Base-by-base conservation (phyloP, 1,140 invertebrate species). In the Ruditapes philippinarum region DNA sequence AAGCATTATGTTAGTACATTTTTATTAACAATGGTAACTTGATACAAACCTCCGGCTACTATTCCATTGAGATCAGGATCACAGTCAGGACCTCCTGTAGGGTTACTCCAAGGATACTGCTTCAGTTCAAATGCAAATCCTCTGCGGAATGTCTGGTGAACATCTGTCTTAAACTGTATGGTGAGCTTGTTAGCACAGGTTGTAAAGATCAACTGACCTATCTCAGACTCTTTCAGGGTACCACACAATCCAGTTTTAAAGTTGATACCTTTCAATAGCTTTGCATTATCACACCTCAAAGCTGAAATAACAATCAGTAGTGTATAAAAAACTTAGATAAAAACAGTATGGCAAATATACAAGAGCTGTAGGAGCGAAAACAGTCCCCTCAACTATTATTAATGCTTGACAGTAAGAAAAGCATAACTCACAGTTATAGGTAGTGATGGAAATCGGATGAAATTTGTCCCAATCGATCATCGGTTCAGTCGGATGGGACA, bases 131-230 rank as follows among this genome's bases (percentile, higher is more conserved):
- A 17, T n/a, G 78, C 28, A 62, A 89, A 89, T 1, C 87, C 87
- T 42, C 31, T 57, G 42, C 42, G 28, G 38, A 40, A 81, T 7
- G n/a, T 70, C 22, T 60, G 42, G n/a, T 51, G 19, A 51, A 54
- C 25, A n/a, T 78, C 85, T n/a, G 87, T 82, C 62, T 82, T 81
- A 36, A 89, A 89, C 68, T 89, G 87, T 11, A 89, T 74, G 19
- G 87, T 89, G 3, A 89, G 68, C 31, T 70, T 82, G 68, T 89
- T 89, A 2, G 87, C 87, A 82, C 87, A 89, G 7, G 87, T 89
- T 49, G 62, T 81, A 54, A 82, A 89, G 9, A 74, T 19, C 5
- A 89, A 36, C 19, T 45, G 38, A 11, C 87, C 79, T 49, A 89
- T 57, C 49, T 45, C 31, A 22, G 65, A 81, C n/a, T 73, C 45